Base-by-base conservation (phyloP, 1,140 invertebrate species). In the Diploscapter pachys region DNA sequence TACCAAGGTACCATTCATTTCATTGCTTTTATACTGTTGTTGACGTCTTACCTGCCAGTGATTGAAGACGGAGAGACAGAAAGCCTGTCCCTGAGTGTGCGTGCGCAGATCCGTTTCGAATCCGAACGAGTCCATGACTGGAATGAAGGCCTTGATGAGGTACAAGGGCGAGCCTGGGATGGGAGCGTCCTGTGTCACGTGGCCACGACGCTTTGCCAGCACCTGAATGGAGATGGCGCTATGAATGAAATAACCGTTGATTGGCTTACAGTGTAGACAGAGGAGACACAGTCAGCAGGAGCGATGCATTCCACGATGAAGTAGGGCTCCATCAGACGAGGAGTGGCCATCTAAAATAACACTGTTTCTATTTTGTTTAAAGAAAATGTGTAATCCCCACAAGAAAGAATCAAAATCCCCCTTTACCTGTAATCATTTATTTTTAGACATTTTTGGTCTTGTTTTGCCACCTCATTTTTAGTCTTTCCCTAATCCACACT, bases 281-380 rank as follows among this genome's bases (percentile, higher is more conserved):
- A 95, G 0, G 95, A 97, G 0, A 99, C 96, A 87, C 97, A 99
- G 89, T 99, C 97, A n/a, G 97, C 96, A 0, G 97, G 97, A 8
- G 96, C 96, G 87, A 96, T 93, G 2, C 98, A 95, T 87, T 99
- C 96, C 4, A 99, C 96, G 87, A 97, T 98, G 63, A 96, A 89
- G 85, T 99, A 99, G 0, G 97, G 97, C 86, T 99, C 97, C 96
- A 99, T 99, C n/a, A 99, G 88, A 31, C 97, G 90, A 6, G 97
- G 97, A 0, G 96, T 99, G 2, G 97, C 96, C 96, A 86, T 84
- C 76, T 83, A 62, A 67, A 74, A 62, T 56, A 57, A 67, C n/a
- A n/a, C n/a, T n/a, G 13, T 31, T 31, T 31, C 31, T 31, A 31
- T 31, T 31, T 31, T 31, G 0, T 31, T 31, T 31, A 31, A 31